Conservation (phyloP, 2,113 vertebrate species). For the Irena cyanogastra region DNA sequence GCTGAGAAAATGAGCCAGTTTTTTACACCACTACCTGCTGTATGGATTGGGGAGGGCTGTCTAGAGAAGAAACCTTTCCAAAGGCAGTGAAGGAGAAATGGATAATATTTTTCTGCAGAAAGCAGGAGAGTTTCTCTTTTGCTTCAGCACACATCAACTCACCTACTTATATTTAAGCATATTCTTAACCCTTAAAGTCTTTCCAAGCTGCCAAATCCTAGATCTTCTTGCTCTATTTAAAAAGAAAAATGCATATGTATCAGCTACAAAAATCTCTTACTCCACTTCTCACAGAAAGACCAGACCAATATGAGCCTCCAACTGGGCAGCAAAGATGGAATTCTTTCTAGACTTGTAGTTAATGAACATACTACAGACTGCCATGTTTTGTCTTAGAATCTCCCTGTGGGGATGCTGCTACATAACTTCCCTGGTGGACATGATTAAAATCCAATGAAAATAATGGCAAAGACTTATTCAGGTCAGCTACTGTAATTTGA, state of each 20-base stretch:
- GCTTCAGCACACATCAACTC: neutral
- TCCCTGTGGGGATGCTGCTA: neutral
- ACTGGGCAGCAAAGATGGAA: neutral
- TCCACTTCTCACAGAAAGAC: neutral
- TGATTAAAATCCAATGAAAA: neutral
- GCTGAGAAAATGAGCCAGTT: neutral
- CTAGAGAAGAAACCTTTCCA: neutral
- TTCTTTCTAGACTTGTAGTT: neutral
- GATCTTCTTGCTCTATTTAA: neutral
- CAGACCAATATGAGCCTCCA: neutral
- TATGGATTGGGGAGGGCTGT: neutral
- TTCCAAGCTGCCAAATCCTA: neutral
- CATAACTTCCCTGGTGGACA: neutral
- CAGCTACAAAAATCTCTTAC: neutral
- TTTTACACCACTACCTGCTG: neutral
- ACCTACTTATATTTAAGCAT: neutral
- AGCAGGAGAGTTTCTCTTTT: neutral
- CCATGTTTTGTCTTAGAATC: neutral
- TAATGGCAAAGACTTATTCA: constrained; percentile 5
- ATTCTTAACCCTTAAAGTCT: neutral
- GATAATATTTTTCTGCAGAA: neutral
- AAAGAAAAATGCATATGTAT: neutral
- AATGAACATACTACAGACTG: neutral
- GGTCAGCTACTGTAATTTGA: constrained; percentile 26
- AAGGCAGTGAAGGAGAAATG: neutral